Evolutionary conservation across 2,113 vertebrate genomes (phyloP).

Genomic region (Pimephales promelas): DNA sequence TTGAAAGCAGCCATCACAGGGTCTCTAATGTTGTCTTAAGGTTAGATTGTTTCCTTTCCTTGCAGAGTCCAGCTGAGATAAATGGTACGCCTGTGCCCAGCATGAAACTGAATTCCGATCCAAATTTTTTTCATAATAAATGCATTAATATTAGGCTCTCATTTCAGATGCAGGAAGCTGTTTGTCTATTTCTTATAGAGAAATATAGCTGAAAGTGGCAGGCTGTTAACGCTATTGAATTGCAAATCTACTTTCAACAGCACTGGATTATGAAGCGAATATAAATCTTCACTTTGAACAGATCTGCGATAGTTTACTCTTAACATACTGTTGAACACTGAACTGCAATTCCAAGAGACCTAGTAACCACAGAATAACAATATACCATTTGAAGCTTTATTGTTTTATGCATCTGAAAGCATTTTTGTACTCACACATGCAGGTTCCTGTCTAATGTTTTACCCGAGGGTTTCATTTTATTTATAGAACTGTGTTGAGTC

Average conservation of each 20-base stretch:
- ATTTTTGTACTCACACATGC: not conserved
- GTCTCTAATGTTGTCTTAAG: constrained; percentile 2
- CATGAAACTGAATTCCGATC: not conserved
- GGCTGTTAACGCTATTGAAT: not conserved
- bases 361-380: not conserved
- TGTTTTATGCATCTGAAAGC: constrained; percentile 6
- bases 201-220: not conserved
- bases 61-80: constrained; percentile 19
- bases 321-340: not conserved
- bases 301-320: not conserved
- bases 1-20: not conserved
- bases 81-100: not conserved
- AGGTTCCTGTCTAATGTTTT: constrained; percentile 24
- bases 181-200: not conserved
- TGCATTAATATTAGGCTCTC: not conserved
- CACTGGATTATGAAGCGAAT: not conserved
- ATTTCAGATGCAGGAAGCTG: not conserved
- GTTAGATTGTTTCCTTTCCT: not conserved
- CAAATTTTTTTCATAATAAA: not conserved
- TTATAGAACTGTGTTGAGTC: constrained; percentile 57
- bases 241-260: not conserved
- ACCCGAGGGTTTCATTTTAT: constrained; percentile 16
- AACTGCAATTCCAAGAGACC: not conserved
- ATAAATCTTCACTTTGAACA: not conserved
- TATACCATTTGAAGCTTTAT: constrained; percentile 2